Percentiles rank a stretch among this genome's conserved stretches.
Conservation (phyloP, 2,797 vertebrate genomes). For the Pristis pectinata region DNA sequence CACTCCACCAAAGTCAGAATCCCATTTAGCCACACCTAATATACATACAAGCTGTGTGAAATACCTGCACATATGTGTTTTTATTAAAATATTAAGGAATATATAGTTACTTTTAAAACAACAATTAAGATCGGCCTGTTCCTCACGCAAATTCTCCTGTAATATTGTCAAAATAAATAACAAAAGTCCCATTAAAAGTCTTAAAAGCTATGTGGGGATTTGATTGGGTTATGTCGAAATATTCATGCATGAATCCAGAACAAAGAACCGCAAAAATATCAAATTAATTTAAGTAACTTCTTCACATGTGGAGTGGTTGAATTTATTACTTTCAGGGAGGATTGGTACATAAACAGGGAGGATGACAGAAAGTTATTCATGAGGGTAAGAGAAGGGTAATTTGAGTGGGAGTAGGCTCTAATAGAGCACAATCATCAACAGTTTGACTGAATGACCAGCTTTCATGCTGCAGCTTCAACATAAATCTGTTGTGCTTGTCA, state of each 20-base stretch:
- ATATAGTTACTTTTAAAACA: not conserved
- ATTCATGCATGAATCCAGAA: not conserved
- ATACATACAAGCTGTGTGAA: not conserved
- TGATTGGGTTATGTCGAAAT: not conserved
- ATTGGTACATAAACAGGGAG: not conserved
- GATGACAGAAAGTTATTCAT: not conserved
- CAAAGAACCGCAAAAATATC: not conserved
- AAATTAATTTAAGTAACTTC: not conserved
- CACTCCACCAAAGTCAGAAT: not conserved
- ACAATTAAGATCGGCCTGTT: not conserved
- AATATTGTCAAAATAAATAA: slow-evolving; percentile 2
- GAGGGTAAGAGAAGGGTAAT: not conserved
- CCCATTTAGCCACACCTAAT: not conserved
- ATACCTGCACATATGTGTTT: not conserved
- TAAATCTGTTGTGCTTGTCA: not conserved
- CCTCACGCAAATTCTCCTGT: not conserved
- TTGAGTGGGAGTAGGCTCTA: not conserved
- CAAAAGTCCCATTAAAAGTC: not conserved
- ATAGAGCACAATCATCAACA: not conserved
- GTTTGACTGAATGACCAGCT: not conserved
- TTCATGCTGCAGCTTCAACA: not conserved
- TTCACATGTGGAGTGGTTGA: not conserved
- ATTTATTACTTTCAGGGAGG: not conserved
- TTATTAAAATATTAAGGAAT: not conserved
- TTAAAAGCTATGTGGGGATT: not conserved